Conservation (phyloP, 2,797 vertebrate species). For the Ataeniobius toweri region DNA sequence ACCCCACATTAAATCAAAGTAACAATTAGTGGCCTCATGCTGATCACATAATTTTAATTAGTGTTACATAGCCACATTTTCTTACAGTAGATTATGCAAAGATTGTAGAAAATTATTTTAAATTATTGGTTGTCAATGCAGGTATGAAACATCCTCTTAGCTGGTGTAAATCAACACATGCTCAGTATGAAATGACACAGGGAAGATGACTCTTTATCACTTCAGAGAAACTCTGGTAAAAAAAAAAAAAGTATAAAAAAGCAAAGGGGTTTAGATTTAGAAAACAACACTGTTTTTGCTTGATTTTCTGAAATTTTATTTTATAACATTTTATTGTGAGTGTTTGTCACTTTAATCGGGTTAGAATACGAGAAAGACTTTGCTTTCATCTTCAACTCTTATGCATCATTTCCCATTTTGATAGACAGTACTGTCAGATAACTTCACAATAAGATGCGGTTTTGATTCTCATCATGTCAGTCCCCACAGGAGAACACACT, state of each 20-base stretch:
- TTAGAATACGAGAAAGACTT: conserved; percentile 15
- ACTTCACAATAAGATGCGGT: conserved; percentile 43
- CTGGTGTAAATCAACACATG: neutral
- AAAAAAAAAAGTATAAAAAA: neutral
- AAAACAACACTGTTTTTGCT: neutral
- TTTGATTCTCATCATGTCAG: conserved; percentile 46
- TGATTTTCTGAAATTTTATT: neutral
- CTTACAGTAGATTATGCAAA: too few relatives aligned
- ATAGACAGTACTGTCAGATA: conserved; percentile 44
- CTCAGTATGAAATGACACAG: neutral
- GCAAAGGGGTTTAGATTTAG: neutral
- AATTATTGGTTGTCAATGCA: neutral
- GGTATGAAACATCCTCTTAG: neutral
- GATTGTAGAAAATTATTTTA: neutral
- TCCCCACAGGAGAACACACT: conserved; percentile 47
- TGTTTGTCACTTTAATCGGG: conserved; percentile 16
- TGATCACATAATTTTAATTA: neutral
- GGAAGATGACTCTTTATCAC: neutral
- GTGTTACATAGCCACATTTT: neutral
- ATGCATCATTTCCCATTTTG: conserved; percentile 15
- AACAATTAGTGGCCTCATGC: neutral
- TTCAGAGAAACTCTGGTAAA: too few relatives aligned
- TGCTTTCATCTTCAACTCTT: conserved; percentile 15
- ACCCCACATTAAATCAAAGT: neutral
- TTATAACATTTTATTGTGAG: neutral